Base-by-base conservation (phyloP, 1,140 invertebrate genomes). In the Lucilia sericata region DNA sequence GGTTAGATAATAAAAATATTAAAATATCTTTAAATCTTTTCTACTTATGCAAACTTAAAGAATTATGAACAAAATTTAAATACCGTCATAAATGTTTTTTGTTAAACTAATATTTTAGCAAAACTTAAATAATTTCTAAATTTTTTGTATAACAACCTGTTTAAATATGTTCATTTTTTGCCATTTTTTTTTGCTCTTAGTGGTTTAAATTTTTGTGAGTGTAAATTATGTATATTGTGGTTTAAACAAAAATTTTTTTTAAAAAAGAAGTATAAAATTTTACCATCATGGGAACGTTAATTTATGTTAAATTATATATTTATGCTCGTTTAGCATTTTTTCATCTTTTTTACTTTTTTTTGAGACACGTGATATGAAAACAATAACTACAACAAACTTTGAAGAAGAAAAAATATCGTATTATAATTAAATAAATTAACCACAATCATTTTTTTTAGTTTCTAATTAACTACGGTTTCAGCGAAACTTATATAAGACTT, bases 161-260 rank as follows among this genome's bases (percentile, higher is more conserved):
- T 60, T 60, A 14, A 14, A 5, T 12, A 12, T 14, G 14, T 14
- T 2, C 17, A 5, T 14, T 60, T 60, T 5, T 60, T 60, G 5
- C 2, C 17, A 60, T 5, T 12, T 17, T 17, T n/a, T 60, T 60
- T n/a, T 60, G 49, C 14, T 51, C 49, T 60, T 60, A 17, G 51
- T 60, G 51, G 13, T n/a, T 60, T 60, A n/a, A 14, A 14, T 60
- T 12, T 60, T 60, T 60, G 13, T 3, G 5, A 60, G 51, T 60
- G 51, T 60, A 60, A 60, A 60, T 60, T 60, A 42, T 60, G n/a
- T n/a, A n/a, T n/a, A n/a, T n/a, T 60, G 51, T n/a, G 51, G 51
- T 60, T 60, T 10, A 60, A 60, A 5, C 0, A 14, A n/a, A 5
- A 60, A 17, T 0, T 60, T 2, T 12, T 14, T 9, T 12, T 12